Evolutionary conservation across 1,140 invertebrate genomes (phyloP).

Genomic region (Drosophila truncata): DNA sequence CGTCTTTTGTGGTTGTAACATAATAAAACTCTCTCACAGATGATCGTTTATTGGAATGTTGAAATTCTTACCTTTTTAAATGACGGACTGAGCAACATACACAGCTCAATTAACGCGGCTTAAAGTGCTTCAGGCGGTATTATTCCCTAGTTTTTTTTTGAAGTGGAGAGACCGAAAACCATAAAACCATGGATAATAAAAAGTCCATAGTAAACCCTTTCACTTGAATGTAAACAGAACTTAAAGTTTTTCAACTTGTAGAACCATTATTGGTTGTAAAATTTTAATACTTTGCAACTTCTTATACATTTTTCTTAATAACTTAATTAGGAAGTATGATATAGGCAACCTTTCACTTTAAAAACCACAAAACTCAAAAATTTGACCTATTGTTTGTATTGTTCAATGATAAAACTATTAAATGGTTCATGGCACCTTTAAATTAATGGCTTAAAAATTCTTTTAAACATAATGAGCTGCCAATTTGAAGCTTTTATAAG

Average conservation of each 20-base stretch:
- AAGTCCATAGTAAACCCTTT: slow-evolving; percentile 9
- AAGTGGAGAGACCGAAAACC: slow-evolving; percentile 3
- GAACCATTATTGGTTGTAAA: background rate
- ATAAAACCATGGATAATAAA: slow-evolving; percentile 8
- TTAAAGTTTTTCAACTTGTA: background rate
- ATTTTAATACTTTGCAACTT: background rate
- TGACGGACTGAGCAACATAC: background rate
- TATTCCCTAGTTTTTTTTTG: background rate
- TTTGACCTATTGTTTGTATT: background rate
- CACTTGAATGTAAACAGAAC: slow-evolving; percentile 14
- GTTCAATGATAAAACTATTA: slow-evolving; percentile 16
- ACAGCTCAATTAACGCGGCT: slow-evolving; percentile 16
- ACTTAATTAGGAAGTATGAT: background rate
- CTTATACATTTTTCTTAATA: background rate
- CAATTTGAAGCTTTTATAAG: slow-evolving; percentile 4
- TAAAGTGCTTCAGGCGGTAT: background rate
- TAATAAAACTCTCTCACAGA: slow-evolving; percentile 11
- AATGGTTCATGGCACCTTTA: slow-evolving; percentile 2
- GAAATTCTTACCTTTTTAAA: slow-evolving; percentile 18
- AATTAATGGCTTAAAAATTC: slow-evolving; percentile 13
- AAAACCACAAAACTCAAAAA: background rate
- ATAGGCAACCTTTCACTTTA: slow-evolving; percentile 18
- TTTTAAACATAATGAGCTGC: slow-evolving; percentile 10
- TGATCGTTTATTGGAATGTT: slow-evolving; percentile 23
- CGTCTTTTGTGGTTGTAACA: slow-evolving; percentile 10